Base-by-base conservation (phyloP, 2,113 vertebrate genomes). In the human (Homo sapiens) region DNA sequence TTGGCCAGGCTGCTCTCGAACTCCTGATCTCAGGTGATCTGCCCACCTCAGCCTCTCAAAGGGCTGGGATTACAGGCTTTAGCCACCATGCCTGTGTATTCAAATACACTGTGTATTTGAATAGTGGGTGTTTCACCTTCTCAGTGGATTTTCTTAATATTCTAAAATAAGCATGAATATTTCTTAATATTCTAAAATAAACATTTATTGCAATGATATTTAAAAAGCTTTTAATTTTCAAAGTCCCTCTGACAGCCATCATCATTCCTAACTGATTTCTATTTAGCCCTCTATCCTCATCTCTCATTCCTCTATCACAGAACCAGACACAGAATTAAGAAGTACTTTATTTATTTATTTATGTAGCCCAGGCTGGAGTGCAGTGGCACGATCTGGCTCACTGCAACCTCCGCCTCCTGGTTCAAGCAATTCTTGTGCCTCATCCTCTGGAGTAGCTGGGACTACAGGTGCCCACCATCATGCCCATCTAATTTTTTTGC, bases 181-280 rank as follows among this genome's bases (percentile, higher is more conserved):
- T 96, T 94, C 43, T 88, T 25, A 95, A 9, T 94, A 91, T 75
- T 73, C 59, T 96, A 94, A 97, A 94, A 80, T 84, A 5, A 93
- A 82, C 80, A 20, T 64, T 64, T 64, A 96, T 87, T 76, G 72
- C 68, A 84, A 90, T 84, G 8, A 50, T 88, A 55, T 95, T 97
- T 48, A 0, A 40, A 94, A 94, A 87, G 50, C 0, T 73, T 94
- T 96, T 76, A 83, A 90, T 59, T 96, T 94, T 88, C 55, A 84
- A 88, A 61, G 30, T 73, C 38, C 35, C 25, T 88, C 84, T 64
- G 76, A 87, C 30, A 95, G 48, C n/a, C 38, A 90, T 61, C 9
- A 75, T 43, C 32, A 80, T 84, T 87, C 17, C 23, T 90, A 61
- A 38, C 38, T 93, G 80, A 90, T 0, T 27, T 87, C 61, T 43